Evolutionary conservation across 2,888 invertebrate genomes (phyloP).

Genomic region (Brachyptera risi): DNA sequence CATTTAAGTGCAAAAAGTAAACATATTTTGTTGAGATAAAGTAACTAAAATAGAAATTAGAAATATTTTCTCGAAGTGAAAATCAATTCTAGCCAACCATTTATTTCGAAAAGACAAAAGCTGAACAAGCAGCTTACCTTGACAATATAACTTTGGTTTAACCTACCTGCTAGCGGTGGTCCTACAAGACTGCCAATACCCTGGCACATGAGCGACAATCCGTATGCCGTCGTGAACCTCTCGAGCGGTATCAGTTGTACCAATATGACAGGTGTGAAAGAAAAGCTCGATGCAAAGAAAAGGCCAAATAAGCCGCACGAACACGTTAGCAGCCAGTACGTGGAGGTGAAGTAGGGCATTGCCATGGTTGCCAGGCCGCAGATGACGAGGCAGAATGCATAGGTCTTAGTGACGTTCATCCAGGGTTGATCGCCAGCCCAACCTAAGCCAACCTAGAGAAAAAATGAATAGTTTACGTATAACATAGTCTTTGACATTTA

Average conservation of each 20-base stretch:
- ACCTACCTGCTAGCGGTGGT: slow-evolving; percentile 81
- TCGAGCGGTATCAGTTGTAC: slow-evolving; percentile 86
- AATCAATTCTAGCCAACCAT: no score
- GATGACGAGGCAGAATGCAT: slow-evolving; percentile 69
- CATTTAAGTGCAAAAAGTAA: no score
- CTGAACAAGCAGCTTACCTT: no score
- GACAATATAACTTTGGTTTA: neutral
- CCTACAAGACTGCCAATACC: slow-evolving; percentile 90
- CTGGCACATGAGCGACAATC: slow-evolving; percentile 81
- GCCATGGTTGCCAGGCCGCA: slow-evolving; percentile 60
- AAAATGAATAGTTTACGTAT: slow-evolving; percentile 22
- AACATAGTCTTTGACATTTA: no score
- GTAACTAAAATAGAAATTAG: no score
- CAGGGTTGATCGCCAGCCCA: slow-evolving; percentile 84
- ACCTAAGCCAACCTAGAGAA: slow-evolving; percentile 67
- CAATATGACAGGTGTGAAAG: slow-evolving; percentile 84
- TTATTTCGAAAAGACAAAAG: no score
- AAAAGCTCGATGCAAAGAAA: slow-evolving; percentile 87
- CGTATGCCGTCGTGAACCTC: slow-evolving; percentile 89
- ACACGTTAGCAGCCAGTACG: slow-evolving; percentile 50
- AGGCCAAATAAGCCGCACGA: slow-evolving; percentile 73
- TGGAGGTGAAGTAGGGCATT: slow-evolving; percentile 53
- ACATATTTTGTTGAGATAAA: no score
- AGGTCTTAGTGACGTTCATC: slow-evolving; percentile 78
- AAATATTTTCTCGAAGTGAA: no score